A percentile compares a stretch with the other conserved stretches of the same genome.
phyloP scores from a whole-genome alignment of 2,113 vertebrate species.

The Isichthys henryi region DNA sequence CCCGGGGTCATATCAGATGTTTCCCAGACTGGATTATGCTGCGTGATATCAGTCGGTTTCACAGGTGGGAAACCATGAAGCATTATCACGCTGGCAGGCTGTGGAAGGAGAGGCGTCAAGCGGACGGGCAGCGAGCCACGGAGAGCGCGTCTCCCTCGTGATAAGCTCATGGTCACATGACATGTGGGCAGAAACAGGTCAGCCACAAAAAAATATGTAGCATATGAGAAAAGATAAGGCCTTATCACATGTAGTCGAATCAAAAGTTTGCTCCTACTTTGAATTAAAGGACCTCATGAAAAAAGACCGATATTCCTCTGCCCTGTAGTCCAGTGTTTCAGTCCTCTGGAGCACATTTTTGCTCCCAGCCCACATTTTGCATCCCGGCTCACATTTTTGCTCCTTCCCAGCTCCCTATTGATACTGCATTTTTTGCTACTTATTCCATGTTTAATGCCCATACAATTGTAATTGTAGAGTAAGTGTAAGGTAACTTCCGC shows the following conservation, averaged over 20 bases:
- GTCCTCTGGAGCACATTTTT: neutral
- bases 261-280: neutral
- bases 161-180: neutral
- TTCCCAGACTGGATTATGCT: neutral
- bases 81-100: neutral
- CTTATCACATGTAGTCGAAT: neutral
- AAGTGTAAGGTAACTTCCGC: neutral
- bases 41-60: neutral
- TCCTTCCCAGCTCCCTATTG: neutral
- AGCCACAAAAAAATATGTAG: neutral
- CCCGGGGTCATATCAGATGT: neutral
- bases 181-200: neutral
- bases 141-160: neutral
- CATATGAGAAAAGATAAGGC: neutral
- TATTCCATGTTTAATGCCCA: neutral
- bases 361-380: neutral
- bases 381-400: neutral
- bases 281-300: neutral
- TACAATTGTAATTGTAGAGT: neutral
- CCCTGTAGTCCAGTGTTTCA: neutral
- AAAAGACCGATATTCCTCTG: neutral
- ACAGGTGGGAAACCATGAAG: neutral
- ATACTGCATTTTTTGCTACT: neutral
- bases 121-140: neutral
- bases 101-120: neutral